Evolutionary conservation across 2,797 vertebrate genomes (phyloP).

Genomic region (Oreortyx pictus): DNA sequence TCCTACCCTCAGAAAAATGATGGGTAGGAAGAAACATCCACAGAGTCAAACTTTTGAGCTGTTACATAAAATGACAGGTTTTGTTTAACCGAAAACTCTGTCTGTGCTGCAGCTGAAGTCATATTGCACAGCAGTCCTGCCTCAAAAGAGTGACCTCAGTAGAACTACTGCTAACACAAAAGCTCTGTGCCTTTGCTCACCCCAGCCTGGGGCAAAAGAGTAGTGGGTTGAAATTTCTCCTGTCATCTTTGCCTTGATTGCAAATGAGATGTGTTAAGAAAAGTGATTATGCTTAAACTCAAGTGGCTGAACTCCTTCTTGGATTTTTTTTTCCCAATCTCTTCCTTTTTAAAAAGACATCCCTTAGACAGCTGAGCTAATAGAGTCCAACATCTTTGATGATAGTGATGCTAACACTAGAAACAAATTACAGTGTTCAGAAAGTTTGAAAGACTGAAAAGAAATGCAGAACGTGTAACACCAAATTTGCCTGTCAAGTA

Average conservation of each 20-base stretch:
- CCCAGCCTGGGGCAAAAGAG: neutral
- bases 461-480: slow-evolving; percentile 79
- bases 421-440: slow-evolving; percentile 85
- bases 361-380: slow-evolving; percentile 75
- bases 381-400: slow-evolving; percentile 79
- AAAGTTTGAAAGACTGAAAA: slow-evolving; percentile 81
- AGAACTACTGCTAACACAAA: neutral
- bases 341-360: slow-evolving; percentile 65
- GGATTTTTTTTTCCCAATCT: neutral
- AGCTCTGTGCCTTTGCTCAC: neutral
- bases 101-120: neutral
- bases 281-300: slow-evolving; percentile 60
- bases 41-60: neutral
- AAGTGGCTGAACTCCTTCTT: slow-evolving; percentile 64
- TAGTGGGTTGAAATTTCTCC: neutral
- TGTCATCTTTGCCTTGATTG: slow-evolving; percentile 28
- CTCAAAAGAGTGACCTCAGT: neutral
- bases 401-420: slow-evolving; percentile 75
- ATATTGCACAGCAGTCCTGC: neutral
- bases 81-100: neutral
- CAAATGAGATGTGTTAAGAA: slow-evolving; percentile 48
- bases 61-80: neutral
- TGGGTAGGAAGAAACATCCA: neutral
- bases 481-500: slow-evolving; percentile 84
- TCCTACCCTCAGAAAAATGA: neutral